Conservation (phyloP, 1,140 invertebrate species). For the Aphidius gifuensis region DNA sequence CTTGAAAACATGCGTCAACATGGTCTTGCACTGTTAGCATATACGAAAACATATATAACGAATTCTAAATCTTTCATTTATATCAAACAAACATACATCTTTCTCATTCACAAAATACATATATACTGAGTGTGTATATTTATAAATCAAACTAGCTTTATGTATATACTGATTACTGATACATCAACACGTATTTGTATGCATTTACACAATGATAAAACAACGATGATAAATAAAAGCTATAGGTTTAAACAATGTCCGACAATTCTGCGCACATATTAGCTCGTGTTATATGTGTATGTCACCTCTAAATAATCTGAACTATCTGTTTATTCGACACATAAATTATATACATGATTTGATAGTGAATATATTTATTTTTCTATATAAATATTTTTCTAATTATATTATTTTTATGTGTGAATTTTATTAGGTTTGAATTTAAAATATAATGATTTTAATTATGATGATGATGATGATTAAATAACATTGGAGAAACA, state of each 20-base stretch:
- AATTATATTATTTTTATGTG: too few species aligned
- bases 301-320: slow-evolving; percentile 26
- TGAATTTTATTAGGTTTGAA: too few species aligned
- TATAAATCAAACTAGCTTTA: not conserved
- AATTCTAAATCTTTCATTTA: slow-evolving; percentile 36
- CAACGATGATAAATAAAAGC: slow-evolving; percentile 25
- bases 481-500: slow-evolving; percentile 8
- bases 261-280: slow-evolving; percentile 53
- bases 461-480: too few species aligned
- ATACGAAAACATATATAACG: slow-evolving; percentile 46
- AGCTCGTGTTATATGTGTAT: slow-evolving; percentile 31
- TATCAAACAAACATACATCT: slow-evolving; percentile 6
- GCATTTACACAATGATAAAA: not conserved
- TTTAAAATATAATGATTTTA: too few species aligned
- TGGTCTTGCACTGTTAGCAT: slow-evolving; percentile 56
- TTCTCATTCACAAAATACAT: not conserved
- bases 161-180: not conserved
- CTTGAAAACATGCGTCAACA: slow-evolving; percentile 61
- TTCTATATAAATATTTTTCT: too few species aligned
- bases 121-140: too few species aligned
- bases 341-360: too few species aligned
- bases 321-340: too few species aligned
- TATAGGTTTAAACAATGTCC: slow-evolving; percentile 51
- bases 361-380: too few species aligned
- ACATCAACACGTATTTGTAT: not conserved